Conservation (phyloP, 2,113 vertebrate species). For the Lathamus discolor region DNA sequence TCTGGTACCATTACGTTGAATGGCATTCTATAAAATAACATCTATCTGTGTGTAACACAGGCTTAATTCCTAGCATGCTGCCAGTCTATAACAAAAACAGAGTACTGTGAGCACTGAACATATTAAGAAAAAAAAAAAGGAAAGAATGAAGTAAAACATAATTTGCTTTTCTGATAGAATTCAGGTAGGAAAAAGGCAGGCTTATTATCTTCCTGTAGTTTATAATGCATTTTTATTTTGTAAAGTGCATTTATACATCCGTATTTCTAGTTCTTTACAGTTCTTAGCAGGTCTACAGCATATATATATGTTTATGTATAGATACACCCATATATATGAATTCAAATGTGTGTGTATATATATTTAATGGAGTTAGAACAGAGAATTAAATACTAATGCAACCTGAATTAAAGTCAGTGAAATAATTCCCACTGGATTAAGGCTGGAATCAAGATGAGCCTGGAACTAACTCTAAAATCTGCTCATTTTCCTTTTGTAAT, state of each 20-base stretch:
- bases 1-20: constrained; percentile 12
- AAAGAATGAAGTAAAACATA: not conserved
- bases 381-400: not conserved
- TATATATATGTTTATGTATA: not conserved
- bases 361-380: not conserved
- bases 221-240: not conserved
- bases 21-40: constrained; percentile 41
- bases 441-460: not conserved
- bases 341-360: not conserved
- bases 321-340: not conserved
- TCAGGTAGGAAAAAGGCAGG: not conserved
- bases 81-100: constrained; percentile 11
- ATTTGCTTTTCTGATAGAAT: not conserved
- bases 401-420: not conserved
- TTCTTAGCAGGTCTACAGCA: not conserved
- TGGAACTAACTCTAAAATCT: not conserved
- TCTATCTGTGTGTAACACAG: not conserved
- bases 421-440: not conserved
- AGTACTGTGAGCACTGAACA: not conserved
- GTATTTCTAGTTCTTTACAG: not conserved
- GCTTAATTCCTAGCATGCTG: constrained; percentile 16
- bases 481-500: not conserved
- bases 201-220: not conserved
- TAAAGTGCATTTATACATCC: not conserved
- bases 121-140: not conserved